Base-by-base conservation (phyloP, 2,113 vertebrate genomes). In the Podarcis raffonei region DNA sequence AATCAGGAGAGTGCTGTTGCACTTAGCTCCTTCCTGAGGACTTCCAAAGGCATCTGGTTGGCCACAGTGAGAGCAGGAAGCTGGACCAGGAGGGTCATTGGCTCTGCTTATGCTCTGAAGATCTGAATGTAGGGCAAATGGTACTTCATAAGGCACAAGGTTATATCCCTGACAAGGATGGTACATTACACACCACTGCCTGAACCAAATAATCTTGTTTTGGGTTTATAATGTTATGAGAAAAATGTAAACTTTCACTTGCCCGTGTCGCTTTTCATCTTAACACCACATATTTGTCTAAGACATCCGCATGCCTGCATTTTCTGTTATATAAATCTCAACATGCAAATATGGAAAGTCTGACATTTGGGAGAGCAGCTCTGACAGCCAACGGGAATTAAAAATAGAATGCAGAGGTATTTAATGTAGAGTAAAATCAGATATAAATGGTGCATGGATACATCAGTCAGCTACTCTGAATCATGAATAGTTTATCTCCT, bases 311-410 rank as follows among this genome's bases (percentile, higher is more conserved):
- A 94, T 77, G 85, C 89, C 95, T 89, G 86, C 37, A 13, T 84
- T 78, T 84, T 77, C 65, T 35, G 74, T 89, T 89, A 89, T 78
- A 89, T 89, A 89, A 89, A 68, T 57, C 62, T 69, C 87, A n/a
- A 59, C 65, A 37, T 84, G 62, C 74, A 76, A 37, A 83, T 79
- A 79, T 78, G 48, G 81, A 89, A 94, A 94, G 72, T 81, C 87
- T 91, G 91, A 94, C 83, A 93, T 94, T 94, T 93, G 91, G 93
- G 37, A 79, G 90, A 95, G 87, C 91, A 87, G 69, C 92, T 94
- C 92, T 94, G 75, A 90, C 79, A 93, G 87, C 42, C 7, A 87
- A 85, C 76, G 85, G 76, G 81, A 93, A 90, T 87, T 95, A 92
- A 95, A 94, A 94, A 94, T 93, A 95, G 84, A 18, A 18, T 37